Conservation (phyloP, 2,113 vertebrate genomes). For the Vimba vimba region DNA sequence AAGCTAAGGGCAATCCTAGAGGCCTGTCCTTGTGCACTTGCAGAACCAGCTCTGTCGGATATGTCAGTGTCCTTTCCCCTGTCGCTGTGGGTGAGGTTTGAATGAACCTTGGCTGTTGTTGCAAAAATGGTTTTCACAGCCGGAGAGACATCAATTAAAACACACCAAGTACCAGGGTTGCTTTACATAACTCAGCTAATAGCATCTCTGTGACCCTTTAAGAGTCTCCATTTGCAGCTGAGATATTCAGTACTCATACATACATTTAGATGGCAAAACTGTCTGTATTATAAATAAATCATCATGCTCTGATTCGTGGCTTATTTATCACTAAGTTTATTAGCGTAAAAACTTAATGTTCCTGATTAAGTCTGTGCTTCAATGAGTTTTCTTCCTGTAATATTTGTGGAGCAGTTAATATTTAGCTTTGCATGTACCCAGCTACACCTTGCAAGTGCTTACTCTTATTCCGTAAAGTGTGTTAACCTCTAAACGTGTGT, state of each 20-base stretch:
- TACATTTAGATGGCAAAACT: neutral
- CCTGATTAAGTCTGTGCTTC: neutral
- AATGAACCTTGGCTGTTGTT: slow-evolving; percentile 63
- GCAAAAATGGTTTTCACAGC: slow-evolving; percentile 57
- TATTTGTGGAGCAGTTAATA: slow-evolving; percentile 56
- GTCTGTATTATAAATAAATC: neutral
- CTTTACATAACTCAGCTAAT: neutral
- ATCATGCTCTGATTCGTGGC: neutral
- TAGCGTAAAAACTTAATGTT: neutral
- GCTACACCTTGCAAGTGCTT: slow-evolving; percentile 51
- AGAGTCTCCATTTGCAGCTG: neutral
- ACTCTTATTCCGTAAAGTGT: slow-evolving; percentile 34
- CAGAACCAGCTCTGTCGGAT: slow-evolving; percentile 80
- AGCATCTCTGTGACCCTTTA: neutral
- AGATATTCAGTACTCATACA: neutral
- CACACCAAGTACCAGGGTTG: neutral
- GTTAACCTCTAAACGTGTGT: slow-evolving; percentile 38
- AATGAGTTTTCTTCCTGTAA: slow-evolving; percentile 33
- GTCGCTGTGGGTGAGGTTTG: slow-evolving; percentile 76
- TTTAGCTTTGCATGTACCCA: slow-evolving; percentile 54
- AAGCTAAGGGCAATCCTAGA: slow-evolving; percentile 68
- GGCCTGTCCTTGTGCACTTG: slow-evolving; percentile 78
- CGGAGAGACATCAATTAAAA: slow-evolving; percentile 15
- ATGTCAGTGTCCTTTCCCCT: slow-evolving; percentile 72
- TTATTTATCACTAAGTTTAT: slow-evolving; percentile 27